phyloP scores from a whole-genome alignment of 1,140 invertebrate genomes.

The Plutomurus gul region DNA sequence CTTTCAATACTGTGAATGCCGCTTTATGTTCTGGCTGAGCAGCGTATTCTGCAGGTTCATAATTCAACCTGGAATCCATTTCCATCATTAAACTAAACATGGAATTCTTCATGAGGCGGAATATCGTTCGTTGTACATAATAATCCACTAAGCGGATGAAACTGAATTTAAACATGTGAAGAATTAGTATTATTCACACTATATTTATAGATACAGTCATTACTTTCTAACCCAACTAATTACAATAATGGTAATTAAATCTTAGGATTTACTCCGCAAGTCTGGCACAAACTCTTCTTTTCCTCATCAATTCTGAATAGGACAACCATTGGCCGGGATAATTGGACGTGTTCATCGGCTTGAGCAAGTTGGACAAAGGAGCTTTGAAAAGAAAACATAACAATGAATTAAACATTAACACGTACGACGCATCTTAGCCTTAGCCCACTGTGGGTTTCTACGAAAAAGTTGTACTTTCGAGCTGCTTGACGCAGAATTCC shows the following conservation, averaged over 20 bases:
- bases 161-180: constrained; percentile 59
- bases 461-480: constrained; percentile 49
- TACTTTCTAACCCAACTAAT: too few species aligned
- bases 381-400: not conserved
- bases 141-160: constrained; percentile 77
- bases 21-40: constrained; percentile 48
- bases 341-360: constrained; percentile 51
- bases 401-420: too few species aligned
- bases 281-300: constrained; percentile 72
- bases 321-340: constrained; percentile 63
- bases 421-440: too few species aligned
- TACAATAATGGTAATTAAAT: constrained; percentile 4
- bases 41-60: constrained; percentile 55
- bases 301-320: constrained; percentile 80
- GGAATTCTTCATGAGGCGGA: constrained; percentile 69
- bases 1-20: constrained; percentile 23
- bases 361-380: constrained; percentile 20
- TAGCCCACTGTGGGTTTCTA: not conserved
- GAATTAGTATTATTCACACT: constrained; percentile 6
- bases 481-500: constrained; percentile 56
- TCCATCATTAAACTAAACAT: constrained; percentile 65
- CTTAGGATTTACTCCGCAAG: constrained; percentile 65
- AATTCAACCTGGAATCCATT: constrained; percentile 65
- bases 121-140: constrained; percentile 71
- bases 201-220: too few species aligned